These are phyloP conservation scores for Podotricha telesiphe DNA, from an alignment of 2,888 invertebrate species.

Conservation along the genomic window DNA sequence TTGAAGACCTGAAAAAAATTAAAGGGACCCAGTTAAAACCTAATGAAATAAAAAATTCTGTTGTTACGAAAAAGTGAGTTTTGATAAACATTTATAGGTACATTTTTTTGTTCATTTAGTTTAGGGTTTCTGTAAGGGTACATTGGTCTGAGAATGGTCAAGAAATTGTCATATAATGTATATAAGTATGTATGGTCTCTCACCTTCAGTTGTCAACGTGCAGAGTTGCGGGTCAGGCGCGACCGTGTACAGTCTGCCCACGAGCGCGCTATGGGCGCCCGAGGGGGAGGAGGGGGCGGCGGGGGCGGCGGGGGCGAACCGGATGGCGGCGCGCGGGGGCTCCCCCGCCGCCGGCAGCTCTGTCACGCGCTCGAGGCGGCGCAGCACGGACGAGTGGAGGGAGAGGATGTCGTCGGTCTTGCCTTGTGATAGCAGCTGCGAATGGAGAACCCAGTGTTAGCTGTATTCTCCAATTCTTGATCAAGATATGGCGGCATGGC, in stretches of 20 bases:
- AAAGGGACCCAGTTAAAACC: too few species aligned
- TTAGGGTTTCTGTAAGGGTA: too few species aligned
- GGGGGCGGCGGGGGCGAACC: slow-evolving; percentile 67
- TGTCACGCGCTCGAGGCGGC: slow-evolving; percentile 85
- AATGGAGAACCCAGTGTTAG: too few species aligned
- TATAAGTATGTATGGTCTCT: too few species aligned
- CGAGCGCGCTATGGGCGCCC: slow-evolving; percentile 58
- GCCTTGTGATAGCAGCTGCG: slow-evolving; percentile 83
- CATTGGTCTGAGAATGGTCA: too few species aligned
- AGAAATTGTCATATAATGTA: too few species aligned
- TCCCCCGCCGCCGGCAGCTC: slow-evolving; percentile 74
- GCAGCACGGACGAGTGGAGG: slow-evolving; percentile 85
- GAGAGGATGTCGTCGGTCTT: slow-evolving; percentile 89
- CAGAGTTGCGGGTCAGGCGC: slow-evolving; percentile 85
- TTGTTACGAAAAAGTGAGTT: too few species aligned
- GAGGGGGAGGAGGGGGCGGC: slow-evolving; percentile 48
- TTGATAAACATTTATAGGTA: too few species aligned
- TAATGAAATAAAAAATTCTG: too few species aligned
- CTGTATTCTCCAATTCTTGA: too few species aligned
- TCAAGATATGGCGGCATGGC: too few species aligned
- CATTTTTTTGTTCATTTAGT: too few species aligned
- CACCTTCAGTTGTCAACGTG: slow-evolving; percentile 81
- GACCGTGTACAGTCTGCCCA: slow-evolving; percentile 81
- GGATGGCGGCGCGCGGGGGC: slow-evolving; percentile 61
- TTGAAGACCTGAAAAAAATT: slow-evolving; percentile 72